Evolutionary conservation across 2,888 invertebrate species (phyloP), one percentile per base, ranked within the genome.

Genomic region (Melinaea marsaeus): DNA sequence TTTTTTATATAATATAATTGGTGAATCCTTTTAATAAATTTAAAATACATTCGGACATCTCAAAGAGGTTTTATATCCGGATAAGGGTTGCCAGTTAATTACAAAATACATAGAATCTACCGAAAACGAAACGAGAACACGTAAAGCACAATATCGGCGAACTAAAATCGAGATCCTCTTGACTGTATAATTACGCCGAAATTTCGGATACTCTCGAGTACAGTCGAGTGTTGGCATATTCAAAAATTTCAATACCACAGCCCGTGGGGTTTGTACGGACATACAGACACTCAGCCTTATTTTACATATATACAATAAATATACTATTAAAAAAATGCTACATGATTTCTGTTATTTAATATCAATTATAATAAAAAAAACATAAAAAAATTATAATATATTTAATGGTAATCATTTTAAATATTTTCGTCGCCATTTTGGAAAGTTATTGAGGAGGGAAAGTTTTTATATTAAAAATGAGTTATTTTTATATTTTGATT

Each of bases 221-320:
- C 76, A 69, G 76, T 85, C 81, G 80, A 86, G 86, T 84, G 85
- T 84, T 80, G 84, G 79, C 82, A 83, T 86, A 88, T 87, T 88
- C 88, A 86, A 86, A 86, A 86, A 85, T 83, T 88, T 88, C 88
- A 88, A 88, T 88, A 86, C 81, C 79, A 78, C 77, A 74, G 75
- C 42, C 63, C 74, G 76, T 74, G 76, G 75, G 78, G 78, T 75
- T 78, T 73, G 65, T 54, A 56, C 69, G 56, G 72, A 79, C 77
- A 81, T 70, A 84, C 73, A 13, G 75, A 0, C 5, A 2, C 22
- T 47, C 46, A 57, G 37, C 22, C 35, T 57, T 13, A 3, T 34
- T 13, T 35, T 42, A 42, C 6, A 46, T 37, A 22, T 11, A 22
- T 32, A 35, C 13, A 48, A n/a, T 35, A 57, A 45, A 9, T 45